Conservation (phyloP, 2,797 vertebrate genomes). For the Notolabrus celidotus region DNA sequence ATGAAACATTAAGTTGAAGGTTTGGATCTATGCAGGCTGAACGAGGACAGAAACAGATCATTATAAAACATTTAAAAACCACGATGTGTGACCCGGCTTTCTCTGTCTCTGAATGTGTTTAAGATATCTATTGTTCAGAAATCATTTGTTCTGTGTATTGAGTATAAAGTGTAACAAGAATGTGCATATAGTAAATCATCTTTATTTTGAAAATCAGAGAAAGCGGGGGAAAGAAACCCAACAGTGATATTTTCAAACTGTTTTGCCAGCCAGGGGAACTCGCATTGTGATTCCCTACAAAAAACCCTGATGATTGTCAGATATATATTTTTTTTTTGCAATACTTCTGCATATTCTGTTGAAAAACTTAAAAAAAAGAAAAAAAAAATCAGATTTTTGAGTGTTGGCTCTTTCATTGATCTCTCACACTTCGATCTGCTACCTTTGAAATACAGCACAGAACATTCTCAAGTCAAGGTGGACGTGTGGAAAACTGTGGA, state of each 20-base stretch:
- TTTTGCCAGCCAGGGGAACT: conserved; percentile 71
- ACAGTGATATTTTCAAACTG: conserved; percentile 71
- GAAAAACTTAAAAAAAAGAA: conserved; percentile 52
- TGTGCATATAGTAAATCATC: conserved; percentile 77
- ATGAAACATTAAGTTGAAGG: conserved; percentile 42
- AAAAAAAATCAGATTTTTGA: conserved; percentile 12
- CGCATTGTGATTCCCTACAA: conserved; percentile 65
- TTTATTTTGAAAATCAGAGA: conserved; percentile 85
- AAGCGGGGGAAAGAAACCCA: conserved; percentile 70
- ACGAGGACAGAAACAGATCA: neutral
- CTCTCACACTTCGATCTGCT: conserved; percentile 48
- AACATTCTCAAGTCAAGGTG: conserved; percentile 61
- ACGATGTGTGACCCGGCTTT: conserved; percentile 3
- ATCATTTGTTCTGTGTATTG: neutral
- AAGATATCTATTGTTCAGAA: conserved; percentile 14
- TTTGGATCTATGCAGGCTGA: neutral
- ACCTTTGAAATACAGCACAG: conserved; percentile 41
- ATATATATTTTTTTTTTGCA: conserved; percentile 75
- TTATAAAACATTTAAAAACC: conserved; percentile 12
- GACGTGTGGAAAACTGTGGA: conserved; percentile 30
- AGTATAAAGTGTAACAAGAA: conserved; percentile 47
- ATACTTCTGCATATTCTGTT: conserved; percentile 83
- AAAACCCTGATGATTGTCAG: conserved; percentile 85
- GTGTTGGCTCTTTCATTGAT: conserved; percentile 51
- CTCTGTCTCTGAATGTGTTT: conserved; percentile 18